phyloP scores from a whole-genome alignment of 2,113 vertebrate genomes.

The Hyperopisus bebe region DNA sequence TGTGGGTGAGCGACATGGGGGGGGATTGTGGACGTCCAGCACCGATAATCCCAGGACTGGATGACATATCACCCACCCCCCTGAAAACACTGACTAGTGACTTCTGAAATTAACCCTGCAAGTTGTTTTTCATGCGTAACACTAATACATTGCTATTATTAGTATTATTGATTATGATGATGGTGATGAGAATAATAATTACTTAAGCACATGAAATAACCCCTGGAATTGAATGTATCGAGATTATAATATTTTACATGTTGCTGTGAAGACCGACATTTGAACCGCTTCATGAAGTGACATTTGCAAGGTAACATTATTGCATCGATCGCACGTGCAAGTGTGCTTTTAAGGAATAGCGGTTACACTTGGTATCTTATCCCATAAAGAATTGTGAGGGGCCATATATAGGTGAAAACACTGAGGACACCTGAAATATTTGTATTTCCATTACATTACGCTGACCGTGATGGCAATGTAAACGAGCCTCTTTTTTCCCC shows the following conservation, averaged over 20 bases:
- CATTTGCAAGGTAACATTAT: neutral
- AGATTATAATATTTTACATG: neutral
- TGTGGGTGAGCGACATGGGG: neutral
- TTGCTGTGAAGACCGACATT: neutral
- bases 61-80: neutral
- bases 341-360: neutral
- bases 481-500: slow-evolving; percentile 5
- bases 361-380: neutral
- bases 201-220: neutral
- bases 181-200: neutral
- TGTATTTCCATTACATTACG: slow-evolving; percentile 1
- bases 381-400: neutral
- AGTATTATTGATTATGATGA: neutral
- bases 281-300: neutral
- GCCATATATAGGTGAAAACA: neutral
- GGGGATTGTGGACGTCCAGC: neutral
- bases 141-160: neutral
- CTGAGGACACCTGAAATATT: slow-evolving; percentile 1
- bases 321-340: neutral
- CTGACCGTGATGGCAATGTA: neutral
- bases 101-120: neutral
- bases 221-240: neutral
- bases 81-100: neutral
- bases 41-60: neutral
- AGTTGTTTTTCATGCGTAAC: neutral